Base-by-base conservation (phyloP, 2,113 vertebrate genomes). In the Piprites chloris region DNA sequence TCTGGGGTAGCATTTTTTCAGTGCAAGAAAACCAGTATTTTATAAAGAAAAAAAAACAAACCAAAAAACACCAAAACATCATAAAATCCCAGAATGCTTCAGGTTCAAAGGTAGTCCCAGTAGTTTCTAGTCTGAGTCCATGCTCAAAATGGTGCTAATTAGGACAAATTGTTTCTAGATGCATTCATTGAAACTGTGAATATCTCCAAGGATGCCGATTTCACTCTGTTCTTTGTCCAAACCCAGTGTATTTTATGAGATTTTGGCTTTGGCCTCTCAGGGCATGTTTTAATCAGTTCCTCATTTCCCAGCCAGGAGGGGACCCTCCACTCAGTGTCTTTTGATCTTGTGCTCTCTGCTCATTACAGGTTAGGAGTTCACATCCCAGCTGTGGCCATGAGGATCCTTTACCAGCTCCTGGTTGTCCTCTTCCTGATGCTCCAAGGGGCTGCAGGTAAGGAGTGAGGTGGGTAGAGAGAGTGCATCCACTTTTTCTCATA, bases 371-470 rank as follows among this genome's bases (percentile, higher is more conserved):
- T n/a, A 74, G 41, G 65, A 62, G 32, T 58, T 77, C 26, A 12
- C 42, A 49, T 41, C 56, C 27, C 69, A 66, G 11, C 78, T 28
- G 69, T 28, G 66, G 46, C 85, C 85, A 95, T 95, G 94, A 94
- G 82, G 82, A 82, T 91, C 74, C 77, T 96, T 32, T 86, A 87
- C 39, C 2, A 30, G 20, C 74, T 96, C n/a, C 74, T 96, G 50
- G 50, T 11, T 78, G 37, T 85, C 33, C 52, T 96, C 22, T 50
- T 85, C 41, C 3, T 94, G 42, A 3, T 93, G 58, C 9, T 96
- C 49, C 95, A 94, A 35, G 80, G 58, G 7, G 68, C 7, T 86
- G 49, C 49, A 80, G 95, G 95, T 96, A 61, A 76, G 67, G 35
- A 35, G 33, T 18, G 67, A 72, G 12, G 6, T 2, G 7, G 13